Evolutionary conservation across 2,113 vertebrate species (phyloP), one percentile per base, ranked within the genome.

Genomic region (Sterrhoptilus dennistouni): DNA sequence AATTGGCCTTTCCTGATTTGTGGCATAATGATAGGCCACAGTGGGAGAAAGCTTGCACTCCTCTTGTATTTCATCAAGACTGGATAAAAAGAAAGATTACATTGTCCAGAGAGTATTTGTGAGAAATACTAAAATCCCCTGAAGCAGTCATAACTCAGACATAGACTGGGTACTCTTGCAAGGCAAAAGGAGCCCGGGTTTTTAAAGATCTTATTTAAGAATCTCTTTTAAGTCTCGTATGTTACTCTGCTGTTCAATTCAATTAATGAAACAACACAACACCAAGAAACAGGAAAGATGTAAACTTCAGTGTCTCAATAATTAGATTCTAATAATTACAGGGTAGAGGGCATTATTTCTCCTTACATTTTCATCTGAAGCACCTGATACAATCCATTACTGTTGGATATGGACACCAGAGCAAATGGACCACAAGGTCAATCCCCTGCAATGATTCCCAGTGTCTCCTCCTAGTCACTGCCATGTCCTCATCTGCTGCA

Each of bases 1-100:
- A 92, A 92, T 86, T 64, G 45, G 31, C 42, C 35, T 84, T 90
- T 66, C 44, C 40, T 63, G 35, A 83, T 93, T 92, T 63, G 64
- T 71, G 47, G 63, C 44, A 56, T 63, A 86, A 90, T 83, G 47
- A 59, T 16, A 83, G 60, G 49, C 29, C 35, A 35, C 42, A 63
- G 5, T 9, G 24, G 12, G 16, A 12, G 47, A 38, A 74, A 77
- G 86, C 59, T 78, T 88, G 24, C 24, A 35, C 7, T 86, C 38
- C 33, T 74, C 42, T 80, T 80, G 13, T 78, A 22, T 81, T 90
- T 71, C 53, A 68, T 71, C 64, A 78, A 33, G 35, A 63, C 4
- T 47, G 47, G 42, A 80, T 80, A 80, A 93, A 93, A 50, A 88
- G 36, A 79, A 70, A 84, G 35, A 87, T 36, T 49, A 64, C 66